Evolutionary conservation across 2,888 invertebrate species (phyloP), one percentile per base, ranked within the genome.

Genomic region (Volucella bombylans): DNA sequence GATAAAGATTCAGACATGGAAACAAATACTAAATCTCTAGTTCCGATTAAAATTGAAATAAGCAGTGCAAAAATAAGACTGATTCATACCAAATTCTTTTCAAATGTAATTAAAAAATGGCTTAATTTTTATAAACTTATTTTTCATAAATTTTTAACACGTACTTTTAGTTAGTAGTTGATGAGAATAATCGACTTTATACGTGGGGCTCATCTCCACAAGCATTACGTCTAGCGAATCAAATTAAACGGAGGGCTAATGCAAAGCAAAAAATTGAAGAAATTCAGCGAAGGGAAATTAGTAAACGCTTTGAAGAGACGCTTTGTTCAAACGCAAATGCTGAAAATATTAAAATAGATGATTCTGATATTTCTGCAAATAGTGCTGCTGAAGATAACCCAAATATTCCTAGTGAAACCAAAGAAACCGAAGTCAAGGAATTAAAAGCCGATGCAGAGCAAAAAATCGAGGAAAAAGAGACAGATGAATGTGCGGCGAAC

Each of bases 191-290:
- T 89, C 93, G 93, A 87, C 92, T 96, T 64, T 96, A 94, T 89
- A 93, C 93, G 0, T 96, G 96, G 96, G 96, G 96, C 2, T 94
- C 94, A 54, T 96, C 95, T 89, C 96, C 96, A 0, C 95, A 95
- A 90, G 94, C 94, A 78, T 91, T 96, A 8, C 93, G 95, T 61
- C 90, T 95, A 31, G 94, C 94, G 73, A 94, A 94, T 82, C 95
- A 95, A 89, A 93, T 94, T 4, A 93, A 94, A 88, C 93, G 94
- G 67, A 93, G 93, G 74, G 93, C 93, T 4, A 93, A 94, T 87
- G 91, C 93, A 52, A 91, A 92, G 62, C 93, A 93, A 86, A 93
- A 93, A 86, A 89, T 89, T 23, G 92, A 92, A 86, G 92, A 92
- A 82, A 90, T 91, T 68, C 90, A 92, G 23, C 89, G 90, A 23